Conservation (phyloP, 2,797 vertebrate species). For the Tapirus indicus region DNA sequence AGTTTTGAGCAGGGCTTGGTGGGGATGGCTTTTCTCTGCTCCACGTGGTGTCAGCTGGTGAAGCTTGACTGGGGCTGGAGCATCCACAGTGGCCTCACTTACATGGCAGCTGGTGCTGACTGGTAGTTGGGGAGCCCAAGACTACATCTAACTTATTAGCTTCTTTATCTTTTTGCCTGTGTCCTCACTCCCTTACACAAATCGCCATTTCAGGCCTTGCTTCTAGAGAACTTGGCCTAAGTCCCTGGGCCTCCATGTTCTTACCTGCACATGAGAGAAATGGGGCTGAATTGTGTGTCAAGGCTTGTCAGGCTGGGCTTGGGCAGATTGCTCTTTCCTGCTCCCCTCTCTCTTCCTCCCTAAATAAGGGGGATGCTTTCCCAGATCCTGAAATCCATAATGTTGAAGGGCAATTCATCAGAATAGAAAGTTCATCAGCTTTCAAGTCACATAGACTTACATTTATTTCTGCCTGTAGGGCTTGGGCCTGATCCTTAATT, state of each 20-base stretch:
- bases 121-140: neutral
- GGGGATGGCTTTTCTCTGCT: neutral
- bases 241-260: neutral
- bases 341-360: neutral
- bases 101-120: neutral
- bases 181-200: neutral
- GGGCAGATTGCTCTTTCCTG: neutral
- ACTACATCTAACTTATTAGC: rapidly evolving
- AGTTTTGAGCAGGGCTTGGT: neutral
- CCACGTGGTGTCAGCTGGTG: no score
- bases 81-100: no score
- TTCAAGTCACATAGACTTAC: neutral
- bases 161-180: neutral
- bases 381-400: neutral
- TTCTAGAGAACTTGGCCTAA: neutral
- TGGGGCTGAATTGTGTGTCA: neutral
- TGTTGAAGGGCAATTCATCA: neutral
- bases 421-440: neutral
- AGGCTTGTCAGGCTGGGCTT: neutral
- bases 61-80: rapidly evolving
- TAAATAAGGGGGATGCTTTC: neutral
- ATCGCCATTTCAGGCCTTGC: neutral
- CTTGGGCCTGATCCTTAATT: neutral
- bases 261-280: neutral
- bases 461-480: neutral